Evolutionary conservation across 1,140 invertebrate genomes (phyloP).

Genomic region (Lethocerus indicus): DNA sequence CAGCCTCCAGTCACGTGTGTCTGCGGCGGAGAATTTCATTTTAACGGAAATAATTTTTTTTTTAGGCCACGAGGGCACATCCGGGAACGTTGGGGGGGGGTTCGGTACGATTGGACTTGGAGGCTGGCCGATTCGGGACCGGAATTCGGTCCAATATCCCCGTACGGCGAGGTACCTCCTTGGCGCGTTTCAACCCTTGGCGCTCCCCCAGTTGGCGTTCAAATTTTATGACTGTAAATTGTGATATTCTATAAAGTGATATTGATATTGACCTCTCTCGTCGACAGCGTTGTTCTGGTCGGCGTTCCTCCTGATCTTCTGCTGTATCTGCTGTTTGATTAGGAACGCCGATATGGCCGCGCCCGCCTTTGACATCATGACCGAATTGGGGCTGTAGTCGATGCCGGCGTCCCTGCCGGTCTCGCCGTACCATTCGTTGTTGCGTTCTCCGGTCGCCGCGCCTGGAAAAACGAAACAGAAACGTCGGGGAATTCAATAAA

Average conservation of each 20-base stretch:
- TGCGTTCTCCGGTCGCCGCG: conserved; percentile 17
- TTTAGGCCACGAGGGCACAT: too few relatives aligned
- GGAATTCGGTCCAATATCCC: too few relatives aligned
- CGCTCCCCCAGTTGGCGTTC: conserved; percentile 8
- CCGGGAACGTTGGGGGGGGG: too few relatives aligned
- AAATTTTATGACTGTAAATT: neutral
- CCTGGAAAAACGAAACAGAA: conserved; percentile 8
- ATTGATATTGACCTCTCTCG: neutral
- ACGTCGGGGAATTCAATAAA: too few relatives aligned
- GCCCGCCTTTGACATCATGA: conserved; percentile 30
- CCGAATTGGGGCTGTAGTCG: conserved; percentile 25
- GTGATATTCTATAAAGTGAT: neutral
- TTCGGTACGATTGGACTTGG: too few relatives aligned
- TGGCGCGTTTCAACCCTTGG: too few relatives aligned
- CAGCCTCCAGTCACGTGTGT: conserved; percentile 18
- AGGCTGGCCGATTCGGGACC: too few relatives aligned
- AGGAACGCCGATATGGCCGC: conserved; percentile 26
- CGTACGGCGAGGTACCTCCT: too few relatives aligned
- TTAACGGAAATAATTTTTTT: too few relatives aligned
- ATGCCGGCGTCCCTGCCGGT: conserved; percentile 22
- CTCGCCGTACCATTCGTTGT: conserved; percentile 38
- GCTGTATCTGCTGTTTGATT: conserved; percentile 11
- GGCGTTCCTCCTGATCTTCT: conserved; percentile 9
- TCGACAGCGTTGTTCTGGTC: conserved; percentile 1
- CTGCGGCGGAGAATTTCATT: conserved; percentile 1